Evolutionary conservation across 1,140 invertebrate genomes (phyloP).

Genomic region (Trachymyrmex cornetzi): DNA sequence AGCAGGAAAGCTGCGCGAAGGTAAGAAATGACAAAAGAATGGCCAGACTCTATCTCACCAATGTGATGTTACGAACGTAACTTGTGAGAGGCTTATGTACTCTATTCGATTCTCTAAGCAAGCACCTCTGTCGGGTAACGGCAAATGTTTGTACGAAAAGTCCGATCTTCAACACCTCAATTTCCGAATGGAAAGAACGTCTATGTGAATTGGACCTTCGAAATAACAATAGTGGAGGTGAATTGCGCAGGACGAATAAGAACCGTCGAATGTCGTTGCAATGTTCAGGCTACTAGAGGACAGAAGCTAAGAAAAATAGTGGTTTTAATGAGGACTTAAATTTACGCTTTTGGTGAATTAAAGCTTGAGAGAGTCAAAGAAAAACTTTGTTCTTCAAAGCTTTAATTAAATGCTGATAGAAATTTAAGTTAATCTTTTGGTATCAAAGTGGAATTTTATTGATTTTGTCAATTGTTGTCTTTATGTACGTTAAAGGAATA

Average conservation of each 20-base stretch:
- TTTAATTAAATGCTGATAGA: constrained; percentile 13
- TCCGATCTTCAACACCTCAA: constrained; percentile 30
- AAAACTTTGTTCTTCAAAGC: constrained; percentile 4
- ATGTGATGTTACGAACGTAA: constrained; percentile 21
- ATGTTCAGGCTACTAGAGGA: background rate
- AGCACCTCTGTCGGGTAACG: constrained; percentile 25
- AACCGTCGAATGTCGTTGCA: background rate
- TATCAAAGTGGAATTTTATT: background rate
- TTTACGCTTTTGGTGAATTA: constrained; percentile 8
- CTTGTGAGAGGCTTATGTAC: constrained; percentile 43
- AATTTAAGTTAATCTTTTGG: constrained; percentile 17
- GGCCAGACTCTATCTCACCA: background rate
- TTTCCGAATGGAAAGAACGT: constrained; percentile 25
- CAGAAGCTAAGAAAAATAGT: background rate
- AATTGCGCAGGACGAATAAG: background rate
- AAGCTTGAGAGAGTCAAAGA: background rate
- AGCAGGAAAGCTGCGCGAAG: background rate
- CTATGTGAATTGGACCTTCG: constrained; percentile 40
- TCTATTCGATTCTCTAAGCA: constrained; percentile 35
- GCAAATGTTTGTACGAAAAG: constrained; percentile 44
- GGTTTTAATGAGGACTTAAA: constrained; percentile 19
- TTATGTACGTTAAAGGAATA: background rate
- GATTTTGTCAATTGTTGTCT: background rate
- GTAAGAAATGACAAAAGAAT: background rate
- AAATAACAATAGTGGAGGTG: constrained; percentile 15